Base-by-base conservation (phyloP, 2,113 vertebrate genomes). In the Psilopogon haemacephalus region DNA sequence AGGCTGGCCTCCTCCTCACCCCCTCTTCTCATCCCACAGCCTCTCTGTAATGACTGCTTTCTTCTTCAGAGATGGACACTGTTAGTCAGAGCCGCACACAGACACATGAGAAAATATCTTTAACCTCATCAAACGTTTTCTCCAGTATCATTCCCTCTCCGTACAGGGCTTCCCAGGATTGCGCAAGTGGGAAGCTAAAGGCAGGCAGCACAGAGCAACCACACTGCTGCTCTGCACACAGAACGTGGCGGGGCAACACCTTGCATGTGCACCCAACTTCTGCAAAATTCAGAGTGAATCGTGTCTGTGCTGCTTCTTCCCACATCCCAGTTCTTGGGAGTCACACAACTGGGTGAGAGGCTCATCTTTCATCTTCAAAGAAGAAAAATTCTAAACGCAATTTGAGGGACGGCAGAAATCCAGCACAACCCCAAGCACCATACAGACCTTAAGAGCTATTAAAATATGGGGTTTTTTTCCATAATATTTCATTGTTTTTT, bases 11-110 rank as follows among this genome's bases (percentile, higher is more conserved):
- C 80, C 77, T 90, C 90, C 81, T 77, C 69, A 19, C 86, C 54
- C 59, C 62, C 72, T 50, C 54, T 54, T 78, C 60, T 56, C 83
- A 72, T 80, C 93, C 89, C 93, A 95, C 81, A 48, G 76, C 55
- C 63, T 88, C 62, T 40, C 64, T 3, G 0, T 64, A 88, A 90
- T 67, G 63, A 92, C 81, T 79, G 65, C 89, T 87, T 90, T 82
- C 86, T 92, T 91, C 92, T 81, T 71, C 54, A 30, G 40, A 26
- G 37, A 85, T 6, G 32, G 81, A 68, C 84, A 80, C 37, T 76
- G 28, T 85, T 94, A 88, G 71, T 91, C 81, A 95, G 44, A 90
- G 50, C 71, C 86, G 79, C 65, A 50, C 42, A 78, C 48, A 59
- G 73, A 81, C 73, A 77, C 38, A 64, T 28, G 40, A 75, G 74